phyloP scores from a whole-genome alignment of 92 coral and sea anemone species.

The Muricea muricata region DNA sequence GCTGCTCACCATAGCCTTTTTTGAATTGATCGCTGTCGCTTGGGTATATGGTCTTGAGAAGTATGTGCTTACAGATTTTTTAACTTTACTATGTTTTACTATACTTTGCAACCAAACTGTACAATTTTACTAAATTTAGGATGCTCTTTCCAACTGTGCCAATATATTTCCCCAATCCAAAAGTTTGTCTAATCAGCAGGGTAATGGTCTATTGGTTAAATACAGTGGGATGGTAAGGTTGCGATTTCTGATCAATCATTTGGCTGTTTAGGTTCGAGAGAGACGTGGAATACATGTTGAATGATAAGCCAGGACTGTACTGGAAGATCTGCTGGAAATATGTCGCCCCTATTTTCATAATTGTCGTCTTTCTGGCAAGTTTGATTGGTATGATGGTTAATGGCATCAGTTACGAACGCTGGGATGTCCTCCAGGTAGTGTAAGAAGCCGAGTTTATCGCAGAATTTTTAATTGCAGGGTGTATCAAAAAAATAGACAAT shows the following conservation, averaged over 20 bases:
- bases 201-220: too few relatives aligned
- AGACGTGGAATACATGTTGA: constrained; percentile 71
- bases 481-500: too few relatives aligned
- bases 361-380: constrained; percentile 62
- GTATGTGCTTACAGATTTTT: neutral
- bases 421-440: constrained; percentile 61
- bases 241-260: neutral
- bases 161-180: too few relatives aligned
- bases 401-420: constrained; percentile 64
- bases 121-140: too few relatives aligned
- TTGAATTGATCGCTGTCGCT: neutral
- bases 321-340: constrained; percentile 80
- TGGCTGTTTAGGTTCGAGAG: constrained; percentile 6
- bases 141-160: too few relatives aligned
- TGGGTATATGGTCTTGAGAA: neutral
- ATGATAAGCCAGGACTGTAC: constrained; percentile 70
- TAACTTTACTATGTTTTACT: too few relatives aligned
- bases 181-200: too few relatives aligned
- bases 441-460: too few relatives aligned
- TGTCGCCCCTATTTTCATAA: constrained; percentile 67
- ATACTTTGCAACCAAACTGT: too few relatives aligned
- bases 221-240: too few relatives aligned
- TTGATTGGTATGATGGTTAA: constrained; percentile 74
- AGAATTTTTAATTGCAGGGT: too few relatives aligned
- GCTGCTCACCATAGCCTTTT: neutral